Evolutionary conservation across 2,113 vertebrate species (phyloP), one percentile per base, ranked within the genome.

Genomic region (mouse (Mus musculus)): DNA sequence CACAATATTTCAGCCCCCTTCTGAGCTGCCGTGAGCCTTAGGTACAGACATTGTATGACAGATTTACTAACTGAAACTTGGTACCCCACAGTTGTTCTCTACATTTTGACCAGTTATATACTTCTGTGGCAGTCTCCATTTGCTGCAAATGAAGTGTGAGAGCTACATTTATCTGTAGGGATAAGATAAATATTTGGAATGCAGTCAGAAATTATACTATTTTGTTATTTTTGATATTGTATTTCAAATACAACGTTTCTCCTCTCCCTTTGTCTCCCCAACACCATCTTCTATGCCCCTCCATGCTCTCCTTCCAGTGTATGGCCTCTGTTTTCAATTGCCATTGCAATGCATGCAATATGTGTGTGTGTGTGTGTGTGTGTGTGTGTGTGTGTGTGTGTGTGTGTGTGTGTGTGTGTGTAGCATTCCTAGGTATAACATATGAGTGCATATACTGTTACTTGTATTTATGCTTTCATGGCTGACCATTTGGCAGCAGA

Each of bases 261-360:
- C 17, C 1, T 11, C 42, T 42, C 20, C n/a, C n/a, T 14, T n/a
- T n/a, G 11, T 36, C n/a, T 19, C 11, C 10, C 3, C 10, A 19
- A 24, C 24, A 81, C 30, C 19, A 36, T 22, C 5, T 11, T 12
- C 24, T 13, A 8, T 82, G 20, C 2, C 33, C 4, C 33, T 82
- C 54, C 20, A 22, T 20, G 5, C 2, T n/a, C 33, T 56, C 33
- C 33, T 59, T 81, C 33, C 56, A 81, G 11, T 24, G 30, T 20
- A 82, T 14, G 11, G 19, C 33, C 77, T 56, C 17, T 82, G 24
- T 59, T 39, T 39, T 59, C 20, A 59, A 36, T 39, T 59, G 12
- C n/a, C 24, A 82, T 59, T 59, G 20, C 10, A 49, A 49, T 49
- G 49, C 49, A 49, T 49, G 49, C 49, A 49, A 49, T 26, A 42